phyloP scores from a whole-genome alignment of 2,113 vertebrate species.

The Dicentrarchus labrax region DNA sequence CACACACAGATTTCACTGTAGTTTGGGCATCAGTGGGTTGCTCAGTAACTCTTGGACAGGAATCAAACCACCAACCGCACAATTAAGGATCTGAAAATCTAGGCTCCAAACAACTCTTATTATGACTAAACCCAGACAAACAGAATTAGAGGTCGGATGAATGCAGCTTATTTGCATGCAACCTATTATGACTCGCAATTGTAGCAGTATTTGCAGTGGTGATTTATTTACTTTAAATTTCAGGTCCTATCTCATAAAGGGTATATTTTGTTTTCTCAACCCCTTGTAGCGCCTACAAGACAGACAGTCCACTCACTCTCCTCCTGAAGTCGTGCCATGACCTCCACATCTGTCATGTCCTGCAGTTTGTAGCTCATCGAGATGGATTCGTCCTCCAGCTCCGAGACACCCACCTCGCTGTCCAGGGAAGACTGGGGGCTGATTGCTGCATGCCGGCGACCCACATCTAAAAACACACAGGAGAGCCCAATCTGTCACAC shows the following conservation, averaged over 20 bases:
- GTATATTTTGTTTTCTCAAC: not conserved
- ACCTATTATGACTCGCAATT: not conserved
- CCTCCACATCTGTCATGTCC: constrained; percentile 98
- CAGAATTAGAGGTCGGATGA: not conserved
- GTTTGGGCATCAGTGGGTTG: not conserved
- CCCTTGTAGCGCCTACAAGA: not conserved
- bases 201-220: not conserved
- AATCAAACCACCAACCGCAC: not conserved
- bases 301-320: constrained; percentile 89
- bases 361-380: constrained; percentile 98
- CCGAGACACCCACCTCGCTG: constrained; percentile 92
- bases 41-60: not conserved
- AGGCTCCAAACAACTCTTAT: too few relatives aligned
- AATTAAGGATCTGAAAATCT: too few relatives aligned
- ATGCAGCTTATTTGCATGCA: not conserved
- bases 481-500: not conserved
- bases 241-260: not conserved
- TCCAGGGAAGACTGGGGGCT: constrained; percentile 97
- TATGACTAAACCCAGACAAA: too few relatives aligned
- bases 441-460: constrained; percentile 87
- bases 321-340: constrained; percentile 98
- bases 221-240: not conserved
- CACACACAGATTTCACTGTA: too few relatives aligned
- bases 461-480: constrained; percentile 80
- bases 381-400: constrained; percentile 94